A percentile compares a stretch with the other conserved stretches of the same genome.
These are phyloP conservation scores for Agonopterix alstromeriana DNA, from an alignment of 2,888 invertebrate genomes.

Conservation along the genomic window DNA sequence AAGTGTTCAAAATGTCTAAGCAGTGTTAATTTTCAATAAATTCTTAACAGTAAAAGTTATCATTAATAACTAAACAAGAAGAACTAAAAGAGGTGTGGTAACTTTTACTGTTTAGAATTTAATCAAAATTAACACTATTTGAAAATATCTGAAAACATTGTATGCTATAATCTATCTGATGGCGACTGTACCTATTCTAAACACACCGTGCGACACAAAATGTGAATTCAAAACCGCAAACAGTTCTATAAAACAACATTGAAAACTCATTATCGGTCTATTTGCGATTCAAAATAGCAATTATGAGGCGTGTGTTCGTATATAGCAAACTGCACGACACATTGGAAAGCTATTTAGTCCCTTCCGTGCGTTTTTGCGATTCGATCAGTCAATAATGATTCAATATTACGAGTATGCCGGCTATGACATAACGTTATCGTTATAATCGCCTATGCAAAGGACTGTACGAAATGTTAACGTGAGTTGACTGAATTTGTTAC, in stretches of 20 bases:
- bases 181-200: neutral
- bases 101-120: too few relatives aligned
- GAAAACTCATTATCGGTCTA: neutral
- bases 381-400: conserved; percentile 55
- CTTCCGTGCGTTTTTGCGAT: conserved; percentile 37
- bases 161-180: too few relatives aligned
- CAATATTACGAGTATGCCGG: conserved; percentile 34
- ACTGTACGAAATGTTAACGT: too few relatives aligned
- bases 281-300: neutral
- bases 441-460: too few relatives aligned
- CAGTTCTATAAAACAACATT: neutral
- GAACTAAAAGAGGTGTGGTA: too few relatives aligned
- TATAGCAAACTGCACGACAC: neutral
- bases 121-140: too few relatives aligned
- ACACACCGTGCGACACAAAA: neutral
- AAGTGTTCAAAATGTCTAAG: too few relatives aligned
- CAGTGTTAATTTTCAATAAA: too few relatives aligned
- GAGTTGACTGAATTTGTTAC: too few relatives aligned
- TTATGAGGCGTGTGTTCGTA: neutral
- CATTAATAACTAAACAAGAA: too few relatives aligned
- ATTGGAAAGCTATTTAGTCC: conserved; percentile 16
- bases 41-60: too few relatives aligned
- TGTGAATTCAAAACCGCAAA: neutral
- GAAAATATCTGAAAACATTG: too few relatives aligned
- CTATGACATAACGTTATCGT: neutral